A percentile compares a stretch with the other conserved stretches of the same genome.
Evolutionary conservation across 64 coral and sea anemone genomes (phyloP).

Genomic region (Porites lutea): DNA sequence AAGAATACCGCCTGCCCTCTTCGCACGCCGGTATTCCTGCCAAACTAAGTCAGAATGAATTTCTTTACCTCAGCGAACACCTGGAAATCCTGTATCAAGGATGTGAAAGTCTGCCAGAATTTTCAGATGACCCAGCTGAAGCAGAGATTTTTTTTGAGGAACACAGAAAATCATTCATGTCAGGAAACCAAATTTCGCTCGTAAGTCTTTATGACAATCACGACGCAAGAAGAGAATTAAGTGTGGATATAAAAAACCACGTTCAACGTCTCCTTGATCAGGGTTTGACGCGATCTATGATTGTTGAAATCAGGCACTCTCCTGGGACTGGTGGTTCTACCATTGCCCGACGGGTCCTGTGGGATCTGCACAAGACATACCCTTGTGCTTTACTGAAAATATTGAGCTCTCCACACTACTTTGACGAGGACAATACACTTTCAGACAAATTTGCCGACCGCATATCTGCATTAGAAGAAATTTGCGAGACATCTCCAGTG

Average conservation of each 20-base stretch:
- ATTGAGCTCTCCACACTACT: background rate
- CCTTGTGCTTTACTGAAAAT: slow-evolving; percentile 70
- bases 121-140: slow-evolving; percentile 5
- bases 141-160: slow-evolving; percentile 60
- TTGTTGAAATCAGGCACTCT: slow-evolving; percentile 75
- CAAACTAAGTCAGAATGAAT: slow-evolving; percentile 46
- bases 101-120: slow-evolving; percentile 64
- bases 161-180: slow-evolving; percentile 75
- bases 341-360: slow-evolving; percentile 81
- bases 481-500: slow-evolving; percentile 64
- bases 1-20: slow-evolving; percentile 71
- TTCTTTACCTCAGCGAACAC: slow-evolving; percentile 71
- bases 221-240: slow-evolving; percentile 69
- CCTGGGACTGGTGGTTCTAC: slow-evolving; percentile 87
- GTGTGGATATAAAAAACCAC: slow-evolving; percentile 40
- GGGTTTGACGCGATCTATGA: slow-evolving; percentile 54
- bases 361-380: slow-evolving; percentile 75
- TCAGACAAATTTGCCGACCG: slow-evolving; percentile 36
- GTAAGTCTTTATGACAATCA: slow-evolving; percentile 77
- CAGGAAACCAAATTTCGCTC: slow-evolving; percentile 76
- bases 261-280: slow-evolving; percentile 68
- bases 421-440: slow-evolving; percentile 67
- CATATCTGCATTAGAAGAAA: slow-evolving; percentile 52
- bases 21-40: slow-evolving; percentile 55
- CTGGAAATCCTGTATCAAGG: slow-evolving; percentile 76